Conservation (phyloP, 1,140 invertebrate species). For the Varroa destructor region DNA sequence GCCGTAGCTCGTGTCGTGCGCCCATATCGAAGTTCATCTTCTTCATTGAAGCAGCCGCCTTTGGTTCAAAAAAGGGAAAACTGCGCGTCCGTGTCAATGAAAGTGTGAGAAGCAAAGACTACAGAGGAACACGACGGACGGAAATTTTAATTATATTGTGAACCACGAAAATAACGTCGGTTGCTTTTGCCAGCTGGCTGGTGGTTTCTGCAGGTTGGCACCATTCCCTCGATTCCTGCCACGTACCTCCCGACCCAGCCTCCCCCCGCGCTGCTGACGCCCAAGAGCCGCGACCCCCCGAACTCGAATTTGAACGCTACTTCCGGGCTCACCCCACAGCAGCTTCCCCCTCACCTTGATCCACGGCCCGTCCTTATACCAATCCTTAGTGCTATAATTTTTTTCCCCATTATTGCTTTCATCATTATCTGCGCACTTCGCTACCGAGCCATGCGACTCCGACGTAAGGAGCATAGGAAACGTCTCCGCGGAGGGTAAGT, state of each 20-base stretch:
- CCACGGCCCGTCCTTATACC: slow-evolving; percentile 60
- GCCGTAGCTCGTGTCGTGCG: too few species aligned
- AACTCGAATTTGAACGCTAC: too few species aligned
- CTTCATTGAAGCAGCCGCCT: too few species aligned
- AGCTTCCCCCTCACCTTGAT: slow-evolving; percentile 46
- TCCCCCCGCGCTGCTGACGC: background rate
- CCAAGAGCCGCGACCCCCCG: too few species aligned
- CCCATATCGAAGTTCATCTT: too few species aligned
- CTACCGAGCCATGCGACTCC: slow-evolving; percentile 61
- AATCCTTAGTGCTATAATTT: slow-evolving; percentile 73
- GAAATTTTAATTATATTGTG: too few species aligned
- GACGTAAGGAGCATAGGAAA: slow-evolving; percentile 52
- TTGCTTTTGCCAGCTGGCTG: too few species aligned
- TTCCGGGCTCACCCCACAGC: slow-evolving; percentile 13
- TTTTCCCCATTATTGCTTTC: slow-evolving; percentile 65
- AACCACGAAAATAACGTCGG: too few species aligned
- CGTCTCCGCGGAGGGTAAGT: slow-evolving; percentile 34
- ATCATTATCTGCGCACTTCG: slow-evolving; percentile 71
- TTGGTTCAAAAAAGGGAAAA: too few species aligned
- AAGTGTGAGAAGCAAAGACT: too few species aligned
- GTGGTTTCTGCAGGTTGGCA: slow-evolving; percentile 9
- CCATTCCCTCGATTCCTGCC: slow-evolving; percentile 27
- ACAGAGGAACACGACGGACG: too few species aligned
- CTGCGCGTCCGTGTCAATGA: too few species aligned
- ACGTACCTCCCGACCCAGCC: slow-evolving; percentile 28